Conservation (phyloP, 1,140 invertebrate genomes). For the Maniola jurtina region DNA sequence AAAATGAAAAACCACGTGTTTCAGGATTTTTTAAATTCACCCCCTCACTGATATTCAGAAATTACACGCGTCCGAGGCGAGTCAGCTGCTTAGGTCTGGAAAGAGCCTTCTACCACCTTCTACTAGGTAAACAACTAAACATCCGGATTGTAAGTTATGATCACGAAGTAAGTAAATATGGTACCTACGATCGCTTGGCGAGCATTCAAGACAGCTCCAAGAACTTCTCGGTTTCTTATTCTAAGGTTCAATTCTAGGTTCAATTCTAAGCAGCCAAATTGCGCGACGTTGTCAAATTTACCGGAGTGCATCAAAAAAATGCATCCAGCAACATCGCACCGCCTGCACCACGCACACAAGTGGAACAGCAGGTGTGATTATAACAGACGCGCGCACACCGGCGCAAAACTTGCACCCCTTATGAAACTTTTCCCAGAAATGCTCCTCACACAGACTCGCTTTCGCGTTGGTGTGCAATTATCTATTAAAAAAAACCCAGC, state of each 20-base stretch:
- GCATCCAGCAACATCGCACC: slow-evolving; percentile 65
- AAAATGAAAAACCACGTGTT: too few species aligned
- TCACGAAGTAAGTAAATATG: too few species aligned
- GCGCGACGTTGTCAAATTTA: slow-evolving; percentile 73
- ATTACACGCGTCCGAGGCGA: too few species aligned
- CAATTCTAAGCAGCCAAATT: slow-evolving; percentile 32
- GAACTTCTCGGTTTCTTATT: background rate
- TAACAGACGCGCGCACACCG: slow-evolving; percentile 35
- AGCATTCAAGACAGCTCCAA: background rate
- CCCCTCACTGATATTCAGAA: too few species aligned
- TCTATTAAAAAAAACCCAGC: slow-evolving; percentile 53
- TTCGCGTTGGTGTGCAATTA: slow-evolving; percentile 29
- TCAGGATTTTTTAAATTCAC: too few species aligned
- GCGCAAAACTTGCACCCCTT: slow-evolving; percentile 29
- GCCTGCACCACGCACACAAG: slow-evolving; percentile 47
- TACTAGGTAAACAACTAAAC: too few species aligned
- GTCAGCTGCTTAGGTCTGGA: too few species aligned
- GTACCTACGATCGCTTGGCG: background rate
- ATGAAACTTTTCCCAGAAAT: slow-evolving; percentile 43
- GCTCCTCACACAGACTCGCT: slow-evolving; percentile 34
- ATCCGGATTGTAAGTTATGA: too few species aligned
- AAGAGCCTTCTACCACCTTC: too few species aligned
- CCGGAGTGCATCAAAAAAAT: slow-evolving; percentile 57
- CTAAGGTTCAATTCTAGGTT: too few species aligned
- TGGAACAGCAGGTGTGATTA: slow-evolving; percentile 34